phyloP scores from a whole-genome alignment of 2,113 vertebrate genomes.

The Eira barbara region DNA sequence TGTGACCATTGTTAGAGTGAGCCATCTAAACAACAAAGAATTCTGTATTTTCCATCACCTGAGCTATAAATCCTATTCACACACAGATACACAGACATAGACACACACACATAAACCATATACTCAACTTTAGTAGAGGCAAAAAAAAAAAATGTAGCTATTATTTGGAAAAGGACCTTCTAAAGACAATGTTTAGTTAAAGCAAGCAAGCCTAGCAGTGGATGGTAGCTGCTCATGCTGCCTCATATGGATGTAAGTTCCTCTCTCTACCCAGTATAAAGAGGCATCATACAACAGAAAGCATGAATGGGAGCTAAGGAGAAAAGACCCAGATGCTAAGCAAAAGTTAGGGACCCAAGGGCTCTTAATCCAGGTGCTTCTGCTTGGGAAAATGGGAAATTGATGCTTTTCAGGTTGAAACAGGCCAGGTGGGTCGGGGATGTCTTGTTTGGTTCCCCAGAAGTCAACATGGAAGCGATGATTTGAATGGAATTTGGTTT shows the following conservation, averaged over 20 bases:
- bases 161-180: not conserved
- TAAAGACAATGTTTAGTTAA: not conserved
- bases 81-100: no score
- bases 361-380: not conserved
- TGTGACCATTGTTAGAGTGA: not conserved
- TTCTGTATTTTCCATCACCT: not conserved
- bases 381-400: not conserved
- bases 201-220: not conserved
- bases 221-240: rapidly evolving
- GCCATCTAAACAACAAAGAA: not conserved
- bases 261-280: no score
- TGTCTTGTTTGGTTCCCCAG: not conserved
- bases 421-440: rapidly evolving
- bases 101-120: not conserved
- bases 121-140: not conserved
- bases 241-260: not conserved
- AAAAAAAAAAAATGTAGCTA: not conserved
- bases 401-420: not conserved
- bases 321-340: not conserved
- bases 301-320: not conserved
- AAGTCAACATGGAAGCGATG: not conserved
- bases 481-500: not conserved
- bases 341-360: no score
- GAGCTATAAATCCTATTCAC: not conserved
- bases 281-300: not conserved